phyloP scores from a whole-genome alignment of 2,888 invertebrate genomes.

The Catocala fraxini region DNA sequence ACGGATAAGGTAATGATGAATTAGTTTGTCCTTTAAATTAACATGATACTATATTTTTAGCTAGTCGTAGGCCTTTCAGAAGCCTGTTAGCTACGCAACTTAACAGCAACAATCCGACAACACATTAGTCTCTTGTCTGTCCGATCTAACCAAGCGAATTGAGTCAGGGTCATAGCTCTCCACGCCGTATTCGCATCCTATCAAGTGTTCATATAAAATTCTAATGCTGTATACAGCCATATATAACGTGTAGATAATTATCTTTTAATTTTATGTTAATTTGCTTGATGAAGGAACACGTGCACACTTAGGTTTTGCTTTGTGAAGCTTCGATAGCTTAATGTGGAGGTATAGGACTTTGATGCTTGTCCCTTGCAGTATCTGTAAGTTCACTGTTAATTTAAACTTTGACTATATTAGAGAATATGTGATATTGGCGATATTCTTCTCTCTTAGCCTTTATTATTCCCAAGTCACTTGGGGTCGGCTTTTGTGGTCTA shows the following conservation, averaged over 20 bases:
- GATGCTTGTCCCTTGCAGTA: no score
- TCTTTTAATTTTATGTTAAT: conserved; percentile 22
- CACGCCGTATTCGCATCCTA: conserved; percentile 45
- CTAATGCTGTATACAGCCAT: conserved; percentile 12
- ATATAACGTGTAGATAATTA: not conserved
- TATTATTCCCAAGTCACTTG: no score
- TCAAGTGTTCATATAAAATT: conserved; percentile 39
- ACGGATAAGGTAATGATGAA: no score
- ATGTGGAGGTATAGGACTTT: no score
- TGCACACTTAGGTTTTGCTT: not conserved
- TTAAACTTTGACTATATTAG: no score
- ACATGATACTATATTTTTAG: not conserved
- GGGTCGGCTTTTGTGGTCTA: no score
- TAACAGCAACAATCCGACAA: conserved; percentile 10
- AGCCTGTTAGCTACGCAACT: not conserved
- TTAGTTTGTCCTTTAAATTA: no score
- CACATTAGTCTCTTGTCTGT: conserved; percentile 28
- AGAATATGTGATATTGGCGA: no score
- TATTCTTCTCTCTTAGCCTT: no score
- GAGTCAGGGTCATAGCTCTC: conserved; percentile 65
- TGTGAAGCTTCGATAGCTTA: no score
- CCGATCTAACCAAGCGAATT: conserved; percentile 42
- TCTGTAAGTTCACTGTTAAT: no score
- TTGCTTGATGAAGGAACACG: conserved; percentile 17
- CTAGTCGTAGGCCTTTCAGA: no score